These are phyloP conservation scores for Andrena dorsata DNA, from an alignment of 2,888 invertebrate species.

Conservation along the genomic window DNA sequence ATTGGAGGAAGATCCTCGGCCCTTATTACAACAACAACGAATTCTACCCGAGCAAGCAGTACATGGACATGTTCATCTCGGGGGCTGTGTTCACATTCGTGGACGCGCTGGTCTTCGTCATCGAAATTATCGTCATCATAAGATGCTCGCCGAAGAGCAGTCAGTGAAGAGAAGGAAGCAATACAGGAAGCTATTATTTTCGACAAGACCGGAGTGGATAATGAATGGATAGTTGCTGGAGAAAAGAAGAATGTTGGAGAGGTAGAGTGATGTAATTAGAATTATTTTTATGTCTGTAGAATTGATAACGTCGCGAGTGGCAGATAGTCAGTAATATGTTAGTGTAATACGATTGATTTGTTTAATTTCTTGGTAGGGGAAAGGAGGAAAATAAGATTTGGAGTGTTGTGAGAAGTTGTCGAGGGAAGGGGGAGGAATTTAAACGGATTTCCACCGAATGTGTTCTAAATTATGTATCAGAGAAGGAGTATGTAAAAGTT, in stretches of 20 bases:
- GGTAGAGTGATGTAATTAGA: neutral
- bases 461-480: slow-evolving; percentile 60
- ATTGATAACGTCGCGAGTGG: neutral
- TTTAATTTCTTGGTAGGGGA: neutral
- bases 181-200: neutral
- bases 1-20: slow-evolving; percentile 83
- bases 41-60: slow-evolving; percentile 88
- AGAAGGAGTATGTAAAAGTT: neutral
- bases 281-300: neutral
- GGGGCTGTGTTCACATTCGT: slow-evolving; percentile 88
- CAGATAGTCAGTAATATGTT: neutral
- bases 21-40: slow-evolving; percentile 84
- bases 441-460: slow-evolving; percentile 50
- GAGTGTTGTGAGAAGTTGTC: neutral
- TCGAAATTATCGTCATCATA: slow-evolving; percentile 88
- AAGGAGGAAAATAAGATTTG: neutral
- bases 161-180: slow-evolving; percentile 20
- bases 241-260: neutral
- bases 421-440: neutral
- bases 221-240: too few species aligned
- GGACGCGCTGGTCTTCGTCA: slow-evolving; percentile 87
- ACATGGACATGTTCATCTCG: slow-evolving; percentile 89
- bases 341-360: neutral
- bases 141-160: slow-evolving; percentile 78
- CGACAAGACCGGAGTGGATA: neutral